Evolutionary conservation across 2,113 vertebrate genomes (phyloP), one percentile per base, ranked within the genome.

Genomic region (Cebus imitator): DNA sequence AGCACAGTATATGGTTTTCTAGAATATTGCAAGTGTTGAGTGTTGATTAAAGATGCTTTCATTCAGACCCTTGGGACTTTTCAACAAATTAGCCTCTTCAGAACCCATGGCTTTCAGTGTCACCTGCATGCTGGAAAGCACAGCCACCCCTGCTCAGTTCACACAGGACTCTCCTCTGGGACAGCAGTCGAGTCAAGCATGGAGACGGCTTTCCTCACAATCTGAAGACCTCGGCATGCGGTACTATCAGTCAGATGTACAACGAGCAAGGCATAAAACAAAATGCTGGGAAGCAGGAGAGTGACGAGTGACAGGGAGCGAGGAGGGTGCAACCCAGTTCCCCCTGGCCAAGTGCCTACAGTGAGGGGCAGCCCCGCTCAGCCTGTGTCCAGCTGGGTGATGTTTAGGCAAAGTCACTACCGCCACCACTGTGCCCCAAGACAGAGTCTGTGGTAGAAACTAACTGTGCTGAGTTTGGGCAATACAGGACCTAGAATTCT

Each of bases 1-100:
- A 89, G 87, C 95, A 95, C 8, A 97, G 94, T 79, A 55, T 50
- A 27, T 90, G 7, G 55, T 95, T 86, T 88, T 32, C 90, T 40
- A 21, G 89, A 64, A 61, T 96, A 91, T 35, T 58, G 30, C 50
- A 8, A 84, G 87, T 1, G 45, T 87, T 79, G 10, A 84, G 86
- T 1, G 45, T 88, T 80, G 66, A 78, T 89, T 8, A 3, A 6
- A 25, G 27, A 0, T 0, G 1, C 10, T 95, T 96, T 35, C 40
- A 45, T 14, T 91, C 83, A 85, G 94, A 94, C 95, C 90, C n/a
- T 11, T 21, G 13, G 93, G 72, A 14, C 37, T 70, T 88, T 10
- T 27, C 27, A 43, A 7, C 52, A 58, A 35, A 11, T n/a, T 21
- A 20, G 27, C 86, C 1, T 16, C 58, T 82, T 72, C 79, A 0